Base-by-base conservation (phyloP, 2,888 invertebrate species). In the Parnassius orleans region DNA sequence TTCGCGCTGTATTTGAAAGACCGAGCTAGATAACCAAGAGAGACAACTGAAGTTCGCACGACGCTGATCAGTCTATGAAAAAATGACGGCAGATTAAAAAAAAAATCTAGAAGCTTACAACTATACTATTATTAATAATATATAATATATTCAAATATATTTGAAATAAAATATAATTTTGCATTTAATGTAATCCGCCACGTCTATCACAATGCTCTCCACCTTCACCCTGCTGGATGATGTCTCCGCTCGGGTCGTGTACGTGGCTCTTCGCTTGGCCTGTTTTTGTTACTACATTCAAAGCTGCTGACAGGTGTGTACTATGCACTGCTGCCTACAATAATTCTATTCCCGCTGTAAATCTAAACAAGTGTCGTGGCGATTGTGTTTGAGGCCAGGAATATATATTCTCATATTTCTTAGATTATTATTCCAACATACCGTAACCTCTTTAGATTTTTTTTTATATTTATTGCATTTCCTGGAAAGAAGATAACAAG, bases 161-260 rank as follows among this genome's bases (percentile, higher is more conserved):
- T 33, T 33, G 33, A 33, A 33, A 33, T 33, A 7, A 33, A 33
- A 33, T 33, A 33, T 33, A 7, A 33, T 33, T 33, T 33, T 33
- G 5, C 33, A 33, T 3, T 33, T 33, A 46, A 46, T 48, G 12
- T n/a, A 44, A 14, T n/a, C 48, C 74, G 74, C 78, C 68, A 43
- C 53, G 55, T 70, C 60, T 19, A 41, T 61, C 64, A 72, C 51
- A 24, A 54, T 43, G 47, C 12, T 43, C 48, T 15, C 55, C 9
- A 14, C 9, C 58, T 58, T 42, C 19, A 56, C 9, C 65, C 63
- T 68, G 67, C 69, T 69, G 68, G 75, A 77, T 79, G 80, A 79
- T 81, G 80, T 80, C 81, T 70, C 71, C 68, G 62, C 57, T 56
- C 69, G 70, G 84, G 86, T 86, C 85, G 76, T 63, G 77, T 81